Conservation (phyloP, 1,140 invertebrate genomes). For the Rhagoletis pomonella region DNA sequence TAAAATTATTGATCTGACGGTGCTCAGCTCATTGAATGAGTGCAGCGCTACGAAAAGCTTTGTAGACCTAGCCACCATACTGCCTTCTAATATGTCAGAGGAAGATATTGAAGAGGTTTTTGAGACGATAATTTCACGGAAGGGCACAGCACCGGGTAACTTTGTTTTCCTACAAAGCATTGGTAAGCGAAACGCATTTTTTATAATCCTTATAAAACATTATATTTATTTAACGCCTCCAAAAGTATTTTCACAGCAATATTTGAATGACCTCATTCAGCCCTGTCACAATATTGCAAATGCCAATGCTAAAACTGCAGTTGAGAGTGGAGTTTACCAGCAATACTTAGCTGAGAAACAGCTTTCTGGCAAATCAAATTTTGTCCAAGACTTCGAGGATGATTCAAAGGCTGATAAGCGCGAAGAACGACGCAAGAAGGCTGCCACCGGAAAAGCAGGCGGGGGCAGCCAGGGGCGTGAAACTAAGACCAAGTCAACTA, state of each 20-base stretch:
- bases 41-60: constrained; percentile 83
- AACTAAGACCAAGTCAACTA: constrained; percentile 95
- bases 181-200: constrained; percentile 68
- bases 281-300: constrained; percentile 82
- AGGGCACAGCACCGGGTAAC: constrained; percentile 74
- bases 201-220: constrained; percentile 27
- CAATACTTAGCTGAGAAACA: constrained; percentile 79
- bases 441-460: constrained; percentile 87
- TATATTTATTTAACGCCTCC: background rate
- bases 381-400: constrained; percentile 62
- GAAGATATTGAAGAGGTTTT: constrained; percentile 86
- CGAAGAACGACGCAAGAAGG: constrained; percentile 92
- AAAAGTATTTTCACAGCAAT: constrained; percentile 78
- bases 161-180: constrained; percentile 76
- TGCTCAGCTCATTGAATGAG: constrained; percentile 86
- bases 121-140: constrained; percentile 78
- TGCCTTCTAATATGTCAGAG: constrained; percentile 87
- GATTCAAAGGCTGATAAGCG: constrained; percentile 82
- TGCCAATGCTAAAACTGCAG: constrained; percentile 83
- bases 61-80: constrained; percentile 85
- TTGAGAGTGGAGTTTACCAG: constrained; percentile 81
- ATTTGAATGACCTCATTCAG: constrained; percentile 82
- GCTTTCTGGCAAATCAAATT: constrained; percentile 71
- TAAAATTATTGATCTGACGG: constrained; percentile 68
- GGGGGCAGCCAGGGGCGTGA: constrained; percentile 95